phyloP scores from a whole-genome alignment of 1,140 invertebrate genomes.

The Diploscapter pachys region DNA sequence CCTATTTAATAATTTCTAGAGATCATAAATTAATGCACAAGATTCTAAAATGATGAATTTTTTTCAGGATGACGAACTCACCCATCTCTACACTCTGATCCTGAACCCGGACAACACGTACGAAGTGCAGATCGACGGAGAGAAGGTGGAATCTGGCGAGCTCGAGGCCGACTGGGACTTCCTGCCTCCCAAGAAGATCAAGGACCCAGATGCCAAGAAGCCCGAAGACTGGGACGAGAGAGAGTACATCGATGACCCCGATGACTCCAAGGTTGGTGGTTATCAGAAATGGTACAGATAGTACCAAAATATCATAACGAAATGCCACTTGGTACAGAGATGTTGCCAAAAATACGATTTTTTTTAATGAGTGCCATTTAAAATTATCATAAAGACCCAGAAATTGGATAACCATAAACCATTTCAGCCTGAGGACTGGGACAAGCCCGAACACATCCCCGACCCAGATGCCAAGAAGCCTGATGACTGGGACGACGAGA shows the following conservation, averaged over 20 bases:
- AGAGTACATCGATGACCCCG: constrained; percentile 88
- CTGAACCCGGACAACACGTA: constrained; percentile 94
- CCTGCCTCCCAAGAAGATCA: constrained; percentile 88
- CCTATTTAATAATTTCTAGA: neutral
- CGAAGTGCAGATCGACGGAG: constrained; percentile 94
- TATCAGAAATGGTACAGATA: neutral
- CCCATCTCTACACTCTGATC: constrained; percentile 95
- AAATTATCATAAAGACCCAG: neutral
- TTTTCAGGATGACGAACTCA: constrained; percentile 89
- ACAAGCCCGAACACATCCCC: constrained; percentile 93
- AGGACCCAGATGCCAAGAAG: constrained; percentile 88
- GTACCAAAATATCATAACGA: neutral
- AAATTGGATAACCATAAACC: neutral
- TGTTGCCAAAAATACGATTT: neutral
- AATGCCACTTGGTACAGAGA: neutral
- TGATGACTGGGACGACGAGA: constrained; percentile 99
- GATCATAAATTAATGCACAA: neutral
- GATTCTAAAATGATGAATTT: constrained; percentile 60
- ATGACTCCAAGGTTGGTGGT: constrained; percentile 77
- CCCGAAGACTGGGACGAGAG: constrained; percentile 81
- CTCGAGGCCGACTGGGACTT: constrained; percentile 96
- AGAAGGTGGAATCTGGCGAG: constrained; percentile 88
- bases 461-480: constrained; percentile 96
- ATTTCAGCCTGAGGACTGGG: constrained; percentile 67
- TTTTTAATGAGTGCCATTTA: neutral